Evolutionary conservation across 2,113 vertebrate genomes (phyloP).

Genomic region (Plestiodon gilberti): DNA sequence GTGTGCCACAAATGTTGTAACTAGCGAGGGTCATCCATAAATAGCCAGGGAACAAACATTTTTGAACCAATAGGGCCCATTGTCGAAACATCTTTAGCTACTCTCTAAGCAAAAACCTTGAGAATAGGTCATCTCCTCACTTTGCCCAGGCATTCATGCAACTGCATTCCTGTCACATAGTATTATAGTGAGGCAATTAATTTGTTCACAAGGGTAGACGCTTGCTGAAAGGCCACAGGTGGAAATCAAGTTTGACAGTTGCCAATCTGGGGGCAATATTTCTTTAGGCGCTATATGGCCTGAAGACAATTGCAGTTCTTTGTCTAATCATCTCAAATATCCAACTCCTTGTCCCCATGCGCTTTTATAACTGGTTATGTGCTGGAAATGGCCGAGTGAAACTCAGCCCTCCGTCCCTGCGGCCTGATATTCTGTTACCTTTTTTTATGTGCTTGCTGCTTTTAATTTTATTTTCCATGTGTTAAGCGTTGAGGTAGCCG

Average conservation of each 20-base stretch:
- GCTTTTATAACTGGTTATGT: neutral
- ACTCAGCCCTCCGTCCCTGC: neutral
- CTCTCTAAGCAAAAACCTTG: neutral
- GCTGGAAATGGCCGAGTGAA: neutral
- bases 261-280: neutral
- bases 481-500: neutral
- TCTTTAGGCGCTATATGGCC: neutral
- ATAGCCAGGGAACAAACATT: neutral
- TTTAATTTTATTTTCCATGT: constrained; percentile 16
- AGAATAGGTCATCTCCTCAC: neutral
- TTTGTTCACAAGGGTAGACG: neutral
- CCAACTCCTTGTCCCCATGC: neutral
- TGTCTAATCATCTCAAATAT: neutral
- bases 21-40: neutral
- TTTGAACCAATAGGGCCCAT: neutral
- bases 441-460: neutral
- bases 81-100: neutral
- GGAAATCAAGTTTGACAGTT: neutral
- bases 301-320: neutral
- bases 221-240: neutral
- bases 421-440: neutral
- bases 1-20: neutral
- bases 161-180: neutral
- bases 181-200: neutral
- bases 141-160: neutral